Base-by-base conservation (phyloP, 2,888 invertebrate genomes). In the Rhagium mordax region DNA sequence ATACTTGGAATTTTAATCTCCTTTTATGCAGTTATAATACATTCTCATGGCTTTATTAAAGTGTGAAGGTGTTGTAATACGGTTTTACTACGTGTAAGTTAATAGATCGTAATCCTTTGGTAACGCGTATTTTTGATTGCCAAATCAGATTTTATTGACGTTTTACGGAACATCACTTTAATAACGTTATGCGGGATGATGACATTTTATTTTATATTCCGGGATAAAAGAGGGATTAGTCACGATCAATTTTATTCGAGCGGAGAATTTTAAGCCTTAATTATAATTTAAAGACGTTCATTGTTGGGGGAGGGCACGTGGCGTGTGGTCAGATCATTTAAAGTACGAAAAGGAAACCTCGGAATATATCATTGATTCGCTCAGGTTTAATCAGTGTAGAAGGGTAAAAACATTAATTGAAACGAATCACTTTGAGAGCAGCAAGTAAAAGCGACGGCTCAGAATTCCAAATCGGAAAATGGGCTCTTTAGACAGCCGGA, bases 331-430 rank as follows among this genome's bases (percentile, higher is more conserved):
- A 47, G 20, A 24, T 57, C 55, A 55, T 71, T 66, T 66, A 66
- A 66, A 33, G 29, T 64, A 55, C 71, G 16, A 60, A 49, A 55
- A 71, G 60, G 57, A 67, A 67, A 67, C 67, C 67, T 27, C 57
- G 29, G n/a, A 24, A 70, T 67, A 69, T 70, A 69, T 74, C 74
- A 75, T 73, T 71, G 76, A 79, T 75, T 77, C 70, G 72, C 69
- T 74, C 61, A 59, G 74, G 74, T 78, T 77, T 80, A 81, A 82
- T 82, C 77, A 79, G 74, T 72, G 71, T 74, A 74, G 77, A 81
- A 77, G 78, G 78, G 79, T 78, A 76, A 81, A 81, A 82, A 80
- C 80, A 77, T 78, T 84, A 83, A 84, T 84, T 83, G 83, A 83
- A 83, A 82, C 81, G 82, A 80, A 82, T 83, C 81, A 79, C 79